Percentiles rank a stretch among this genome's conserved stretches.
These are phyloP conservation scores for Pluvialis apricaria DNA, from an alignment of 2,113 vertebrate genomes.

Conservation along the genomic window DNA sequence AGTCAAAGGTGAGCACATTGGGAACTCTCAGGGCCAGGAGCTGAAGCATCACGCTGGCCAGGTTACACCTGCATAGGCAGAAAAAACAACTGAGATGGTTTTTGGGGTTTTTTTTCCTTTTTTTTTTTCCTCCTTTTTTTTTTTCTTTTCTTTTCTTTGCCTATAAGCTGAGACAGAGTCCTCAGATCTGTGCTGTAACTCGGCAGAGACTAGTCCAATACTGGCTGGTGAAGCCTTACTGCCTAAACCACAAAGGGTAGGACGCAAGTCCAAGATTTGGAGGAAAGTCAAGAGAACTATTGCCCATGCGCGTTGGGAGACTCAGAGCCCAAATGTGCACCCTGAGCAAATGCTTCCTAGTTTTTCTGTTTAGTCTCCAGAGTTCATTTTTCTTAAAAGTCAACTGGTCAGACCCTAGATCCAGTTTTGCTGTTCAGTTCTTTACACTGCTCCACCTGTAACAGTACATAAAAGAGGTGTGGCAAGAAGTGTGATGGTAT, in stretches of 20 bases:
- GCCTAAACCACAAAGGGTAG: neutral
- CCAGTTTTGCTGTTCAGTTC: neutral
- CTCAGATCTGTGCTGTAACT: neutral
- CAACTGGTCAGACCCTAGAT: neutral
- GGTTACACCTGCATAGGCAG: constrained; percentile 84
- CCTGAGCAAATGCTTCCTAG: neutral
- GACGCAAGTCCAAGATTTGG: neutral
- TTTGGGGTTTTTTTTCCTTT: no score
- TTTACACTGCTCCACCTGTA: neutral
- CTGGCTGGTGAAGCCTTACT: neutral
- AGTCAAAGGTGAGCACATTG: constrained; percentile 93
- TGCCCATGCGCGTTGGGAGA: neutral
- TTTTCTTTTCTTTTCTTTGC: neutral
- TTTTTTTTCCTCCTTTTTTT: neutral
- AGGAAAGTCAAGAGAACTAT: neutral
- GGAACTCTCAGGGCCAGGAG: constrained; percentile 90
- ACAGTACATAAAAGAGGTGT: neutral
- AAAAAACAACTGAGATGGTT: neutral
- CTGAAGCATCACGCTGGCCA: constrained; percentile 90
- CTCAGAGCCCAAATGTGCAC: neutral
- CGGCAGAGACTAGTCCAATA: neutral
- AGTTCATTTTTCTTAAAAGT: neutral
- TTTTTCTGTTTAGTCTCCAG: neutral
- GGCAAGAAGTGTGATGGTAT: neutral
- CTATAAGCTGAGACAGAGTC: neutral